A percentile compares a stretch with the other conserved stretches of the same genome.
phyloP scores from a whole-genome alignment of 30 jellyfish, hydroid and myxozoan genomes.

The Haliclystus octoradiatus region DNA sequence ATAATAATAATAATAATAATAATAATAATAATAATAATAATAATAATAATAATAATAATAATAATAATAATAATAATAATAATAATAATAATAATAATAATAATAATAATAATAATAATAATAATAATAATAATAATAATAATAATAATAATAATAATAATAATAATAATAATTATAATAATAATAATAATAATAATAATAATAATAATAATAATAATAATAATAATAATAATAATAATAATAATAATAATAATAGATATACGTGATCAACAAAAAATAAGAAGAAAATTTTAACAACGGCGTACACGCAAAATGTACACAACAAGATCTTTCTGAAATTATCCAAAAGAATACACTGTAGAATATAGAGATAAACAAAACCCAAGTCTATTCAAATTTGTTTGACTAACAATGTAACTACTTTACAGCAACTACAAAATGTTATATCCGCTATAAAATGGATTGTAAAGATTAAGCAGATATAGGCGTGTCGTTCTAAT shows the following conservation, averaged over 20 bases:
- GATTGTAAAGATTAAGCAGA: too few species aligned
- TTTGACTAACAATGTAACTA: too few species aligned
- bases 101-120: not conserved
- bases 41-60: not conserved
- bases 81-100: not conserved
- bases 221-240: not conserved
- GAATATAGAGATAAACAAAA: too few species aligned
- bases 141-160: not conserved
- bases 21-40: not conserved
- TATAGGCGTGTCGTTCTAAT: too few species aligned
- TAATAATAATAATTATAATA: not conserved
- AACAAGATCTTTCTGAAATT: too few species aligned
- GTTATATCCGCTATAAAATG: too few species aligned
- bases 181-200: not conserved
- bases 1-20: not conserved
- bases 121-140: not conserved
- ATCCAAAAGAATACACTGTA: too few species aligned
- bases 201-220: not conserved
- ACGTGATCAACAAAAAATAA: too few species aligned
- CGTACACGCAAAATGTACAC: too few species aligned
- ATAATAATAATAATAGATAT: not conserved
- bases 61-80: not conserved
- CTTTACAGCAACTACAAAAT: too few species aligned
- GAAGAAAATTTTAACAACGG: too few species aligned
- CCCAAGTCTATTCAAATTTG: too few species aligned